These are phyloP conservation scores for Stramonita haemastoma DNA, from an alignment of 2,888 invertebrate species.

Conservation along the genomic window DNA sequence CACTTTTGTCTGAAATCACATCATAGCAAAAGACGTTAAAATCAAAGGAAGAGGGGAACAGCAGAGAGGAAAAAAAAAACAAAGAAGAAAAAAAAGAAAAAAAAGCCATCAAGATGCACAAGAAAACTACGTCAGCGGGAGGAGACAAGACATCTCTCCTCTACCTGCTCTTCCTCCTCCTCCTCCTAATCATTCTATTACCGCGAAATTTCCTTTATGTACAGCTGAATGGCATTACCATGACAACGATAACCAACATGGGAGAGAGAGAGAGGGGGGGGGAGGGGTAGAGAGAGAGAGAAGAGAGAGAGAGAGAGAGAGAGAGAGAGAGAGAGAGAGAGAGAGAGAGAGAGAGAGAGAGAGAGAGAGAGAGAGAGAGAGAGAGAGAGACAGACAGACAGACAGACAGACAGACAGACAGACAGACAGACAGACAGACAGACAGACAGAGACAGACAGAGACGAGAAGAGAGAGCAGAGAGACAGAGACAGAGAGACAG, in stretches of 20 bases:
- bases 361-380: no score
- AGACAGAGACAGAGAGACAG: no score
- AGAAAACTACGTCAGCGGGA: slow-evolving; percentile 18
- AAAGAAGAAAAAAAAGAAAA: background rate
- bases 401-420: no score
- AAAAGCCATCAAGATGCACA: slow-evolving; percentile 2
- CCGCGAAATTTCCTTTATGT: slow-evolving; percentile 24
- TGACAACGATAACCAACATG: slow-evolving; percentile 20
- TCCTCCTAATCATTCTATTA: slow-evolving; percentile 29
- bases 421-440: no score
- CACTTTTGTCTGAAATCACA: background rate
- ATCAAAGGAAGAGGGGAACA: background rate
- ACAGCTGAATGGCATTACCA: background rate
- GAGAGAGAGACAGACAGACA: no score
- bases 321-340: no score
- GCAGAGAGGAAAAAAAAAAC: background rate
- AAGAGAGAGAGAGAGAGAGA: no score
- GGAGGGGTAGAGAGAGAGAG: no score
- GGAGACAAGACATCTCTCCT: background rate
- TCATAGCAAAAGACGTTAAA: no score
- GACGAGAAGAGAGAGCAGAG: no score
- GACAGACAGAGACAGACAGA: no score
- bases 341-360: no score
- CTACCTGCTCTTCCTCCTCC: background rate
- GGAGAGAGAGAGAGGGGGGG: background rate